These are phyloP conservation scores for Nomada flava DNA, from an alignment of 2,888 invertebrate genomes.

Conservation along the genomic window DNA sequence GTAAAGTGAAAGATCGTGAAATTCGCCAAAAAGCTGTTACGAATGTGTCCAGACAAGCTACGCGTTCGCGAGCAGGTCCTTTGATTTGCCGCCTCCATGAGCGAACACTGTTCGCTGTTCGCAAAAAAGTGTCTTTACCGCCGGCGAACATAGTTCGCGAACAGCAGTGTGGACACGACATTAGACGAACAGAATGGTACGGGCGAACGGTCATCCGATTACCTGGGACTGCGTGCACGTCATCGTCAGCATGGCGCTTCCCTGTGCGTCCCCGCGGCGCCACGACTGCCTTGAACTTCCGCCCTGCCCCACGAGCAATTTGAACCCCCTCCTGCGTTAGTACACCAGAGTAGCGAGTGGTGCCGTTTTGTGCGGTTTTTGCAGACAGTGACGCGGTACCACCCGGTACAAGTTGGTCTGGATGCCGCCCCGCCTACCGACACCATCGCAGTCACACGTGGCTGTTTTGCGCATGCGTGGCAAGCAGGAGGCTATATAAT, in stretches of 20 bases:
- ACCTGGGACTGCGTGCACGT: slow-evolving; percentile 50
- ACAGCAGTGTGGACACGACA: no score
- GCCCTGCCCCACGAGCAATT: slow-evolving; percentile 35
- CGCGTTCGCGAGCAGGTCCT: no score
- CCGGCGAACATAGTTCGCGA: no score
- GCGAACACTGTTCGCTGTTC: no score
- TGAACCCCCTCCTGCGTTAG: slow-evolving; percentile 28
- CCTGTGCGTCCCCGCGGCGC: slow-evolving; percentile 38
- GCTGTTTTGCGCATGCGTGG: slow-evolving; percentile 60
- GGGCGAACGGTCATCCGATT: slow-evolving; percentile 46
- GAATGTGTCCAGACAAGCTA: no score
- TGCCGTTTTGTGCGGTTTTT: slow-evolving; percentile 65
- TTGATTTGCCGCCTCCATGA: no score
- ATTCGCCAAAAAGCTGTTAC: no score
- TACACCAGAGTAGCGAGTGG: slow-evolving; percentile 51
- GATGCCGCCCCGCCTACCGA: slow-evolving; percentile 63
- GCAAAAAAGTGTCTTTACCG: no score
- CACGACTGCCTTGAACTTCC: slow-evolving; percentile 34
- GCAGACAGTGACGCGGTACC: slow-evolving; percentile 63
- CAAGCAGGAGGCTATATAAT: slow-evolving; percentile 53
- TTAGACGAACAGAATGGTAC: neutral
- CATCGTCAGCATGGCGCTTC: slow-evolving; percentile 58
- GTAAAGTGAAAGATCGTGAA: no score
- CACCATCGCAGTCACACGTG: slow-evolving; percentile 62
- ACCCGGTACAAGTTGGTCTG: slow-evolving; percentile 62